These are phyloP conservation scores for Lomographa bimaculata DNA, from an alignment of 2,888 invertebrate species.

Conservation along the genomic window DNA sequence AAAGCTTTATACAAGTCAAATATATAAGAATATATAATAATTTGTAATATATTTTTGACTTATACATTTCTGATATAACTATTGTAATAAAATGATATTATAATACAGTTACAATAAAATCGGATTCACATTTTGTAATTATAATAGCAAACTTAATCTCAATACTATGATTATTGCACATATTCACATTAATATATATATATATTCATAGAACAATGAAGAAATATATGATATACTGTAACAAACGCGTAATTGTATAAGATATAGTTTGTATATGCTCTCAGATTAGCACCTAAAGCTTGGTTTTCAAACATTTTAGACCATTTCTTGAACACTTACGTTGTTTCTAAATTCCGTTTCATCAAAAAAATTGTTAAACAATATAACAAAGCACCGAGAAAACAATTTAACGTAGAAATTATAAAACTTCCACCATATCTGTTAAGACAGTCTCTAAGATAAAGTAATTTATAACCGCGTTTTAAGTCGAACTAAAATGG, in stretches of 20 bases:
- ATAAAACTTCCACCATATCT: constrained; percentile 2
- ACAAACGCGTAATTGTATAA: constrained; percentile 25
- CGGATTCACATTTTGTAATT: too few species aligned
- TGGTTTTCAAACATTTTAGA: constrained; percentile 63
- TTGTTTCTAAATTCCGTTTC: constrained; percentile 45
- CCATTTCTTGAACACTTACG: constrained; percentile 75
- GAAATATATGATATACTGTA: constrained; percentile 14
- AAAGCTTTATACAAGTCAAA: not conserved
- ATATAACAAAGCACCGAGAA: constrained; percentile 32
- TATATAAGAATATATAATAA: too few species aligned
- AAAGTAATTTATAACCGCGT: too few species aligned
- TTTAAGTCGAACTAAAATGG: not conserved
- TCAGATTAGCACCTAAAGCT: constrained; percentile 69
- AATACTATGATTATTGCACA: constrained; percentile 25
- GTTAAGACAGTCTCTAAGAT: too few species aligned
- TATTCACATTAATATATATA: constrained; percentile 13
- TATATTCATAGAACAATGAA: constrained; percentile 21
- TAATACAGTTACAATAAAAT: too few species aligned
- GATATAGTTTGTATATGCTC: constrained; percentile 48
- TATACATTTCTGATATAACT: too few species aligned
- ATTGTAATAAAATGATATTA: too few species aligned
- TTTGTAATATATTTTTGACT: too few species aligned
- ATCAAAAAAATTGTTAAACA: constrained; percentile 27
- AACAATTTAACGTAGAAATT: constrained; percentile 9
- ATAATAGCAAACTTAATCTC: too few species aligned